A percentile compares a stretch with the other conserved stretches of the same genome.
Conservation (phyloP, 2,113 vertebrate species). For the Nesoenas mayeri region DNA sequence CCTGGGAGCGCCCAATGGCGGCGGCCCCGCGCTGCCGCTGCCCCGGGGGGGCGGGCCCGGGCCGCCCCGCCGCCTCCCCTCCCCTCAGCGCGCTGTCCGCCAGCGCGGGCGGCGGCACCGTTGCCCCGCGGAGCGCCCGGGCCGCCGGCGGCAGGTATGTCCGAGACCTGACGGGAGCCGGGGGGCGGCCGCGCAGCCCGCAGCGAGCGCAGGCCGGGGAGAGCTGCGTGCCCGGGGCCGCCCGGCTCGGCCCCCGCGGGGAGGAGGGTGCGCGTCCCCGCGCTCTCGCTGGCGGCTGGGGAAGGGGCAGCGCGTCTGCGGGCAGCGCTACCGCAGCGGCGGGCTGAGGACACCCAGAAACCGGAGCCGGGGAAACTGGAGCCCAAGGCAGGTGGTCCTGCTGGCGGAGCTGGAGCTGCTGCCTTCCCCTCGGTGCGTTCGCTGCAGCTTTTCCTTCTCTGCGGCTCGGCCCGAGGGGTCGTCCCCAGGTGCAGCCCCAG, state of each 20-base stretch:
- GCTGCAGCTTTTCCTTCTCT: neutral
- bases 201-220: neutral
- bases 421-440: neutral
- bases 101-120: neutral
- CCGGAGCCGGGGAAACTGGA: neutral
- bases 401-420: neutral
- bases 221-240: neutral
- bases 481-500: rapidly evolving
- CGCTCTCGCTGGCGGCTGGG: too few species aligned
- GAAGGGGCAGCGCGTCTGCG: neutral
- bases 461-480: neutral
- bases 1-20: too few species aligned
- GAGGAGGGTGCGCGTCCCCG: too few species aligned
- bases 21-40: too few species aligned
- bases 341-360: neutral
- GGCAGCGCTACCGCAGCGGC: neutral
- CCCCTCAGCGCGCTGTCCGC: too few species aligned
- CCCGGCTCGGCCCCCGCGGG: too few species aligned
- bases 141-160: neutral
- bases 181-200: neutral
- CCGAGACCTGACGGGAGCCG: neutral
- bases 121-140: neutral
- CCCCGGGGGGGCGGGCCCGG: too few species aligned
- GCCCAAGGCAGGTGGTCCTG: neutral
- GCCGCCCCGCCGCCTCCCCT: too few species aligned